These are phyloP conservation scores for Drosophila histrio DNA, from an alignment of 2,888 invertebrate species.

Conservation along the genomic window DNA sequence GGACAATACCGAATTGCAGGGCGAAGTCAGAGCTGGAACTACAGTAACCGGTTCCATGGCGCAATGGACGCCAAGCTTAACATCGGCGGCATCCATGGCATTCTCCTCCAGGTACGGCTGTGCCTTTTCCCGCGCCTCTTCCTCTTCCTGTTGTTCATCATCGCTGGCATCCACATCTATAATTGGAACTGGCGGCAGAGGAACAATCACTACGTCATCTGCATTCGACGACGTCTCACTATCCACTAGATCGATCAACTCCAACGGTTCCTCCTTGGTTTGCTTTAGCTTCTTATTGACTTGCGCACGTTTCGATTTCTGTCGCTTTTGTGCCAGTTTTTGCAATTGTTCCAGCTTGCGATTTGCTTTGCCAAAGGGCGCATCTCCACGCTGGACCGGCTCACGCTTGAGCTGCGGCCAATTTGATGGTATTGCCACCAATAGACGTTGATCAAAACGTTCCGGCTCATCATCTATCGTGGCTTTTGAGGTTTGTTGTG, in stretches of 20 bases:
- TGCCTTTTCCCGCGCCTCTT: neutral
- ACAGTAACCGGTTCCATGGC: neutral
- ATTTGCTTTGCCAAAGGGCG: conserved; percentile 70
- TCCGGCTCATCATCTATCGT: conserved; percentile 51
- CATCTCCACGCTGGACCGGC: conserved; percentile 14
- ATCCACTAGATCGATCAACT: conserved; percentile 66
- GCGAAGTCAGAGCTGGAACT: conserved; percentile 57
- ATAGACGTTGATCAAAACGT: conserved; percentile 60
- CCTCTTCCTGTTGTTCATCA: conserved; percentile 51
- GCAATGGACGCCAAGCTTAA: conserved; percentile 40
- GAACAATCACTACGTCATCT: conserved; percentile 81
- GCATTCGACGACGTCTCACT: conserved; percentile 72
- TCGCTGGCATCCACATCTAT: conserved; percentile 80
- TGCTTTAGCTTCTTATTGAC: conserved; percentile 49
- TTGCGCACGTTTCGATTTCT: conserved; percentile 72
- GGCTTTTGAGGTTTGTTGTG: conserved; percentile 13
- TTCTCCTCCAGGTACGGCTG: conserved; percentile 70
- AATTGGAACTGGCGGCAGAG: conserved; percentile 75
- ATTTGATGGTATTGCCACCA: conserved; percentile 60
- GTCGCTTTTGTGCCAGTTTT: conserved; percentile 71
- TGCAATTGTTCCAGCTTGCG: conserved; percentile 73
- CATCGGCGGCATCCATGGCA: conserved; percentile 75
- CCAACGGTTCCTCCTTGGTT: conserved; percentile 14
- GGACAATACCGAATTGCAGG: conserved; percentile 80
- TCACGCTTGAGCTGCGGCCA: conserved; percentile 36